Evolutionary conservation across 2,797 vertebrate species (phyloP).

Genomic region (Micromesistius poutassou): DNA sequence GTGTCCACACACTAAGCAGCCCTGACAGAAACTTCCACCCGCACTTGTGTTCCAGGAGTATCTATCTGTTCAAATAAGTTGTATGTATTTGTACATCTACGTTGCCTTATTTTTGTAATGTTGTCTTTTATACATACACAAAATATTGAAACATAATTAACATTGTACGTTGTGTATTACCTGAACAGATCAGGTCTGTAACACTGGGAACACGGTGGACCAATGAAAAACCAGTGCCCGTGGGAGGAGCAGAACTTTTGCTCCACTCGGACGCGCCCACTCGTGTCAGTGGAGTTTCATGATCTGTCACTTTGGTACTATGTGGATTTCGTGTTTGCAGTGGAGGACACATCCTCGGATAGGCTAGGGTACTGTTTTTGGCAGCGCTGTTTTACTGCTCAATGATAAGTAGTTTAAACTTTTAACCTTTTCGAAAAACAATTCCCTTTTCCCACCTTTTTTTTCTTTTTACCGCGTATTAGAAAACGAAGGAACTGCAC

Average conservation of each 20-base stretch:
- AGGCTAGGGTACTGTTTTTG: slow-evolving; percentile 38
- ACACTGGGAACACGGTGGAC: not conserved
- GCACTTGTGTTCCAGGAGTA: not conserved
- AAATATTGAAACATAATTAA: not conserved
- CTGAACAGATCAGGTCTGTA: not conserved
- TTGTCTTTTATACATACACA: not conserved
- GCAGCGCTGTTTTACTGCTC: not conserved
- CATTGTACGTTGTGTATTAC: not conserved
- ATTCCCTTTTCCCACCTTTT: not conserved
- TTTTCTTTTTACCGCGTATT: not conserved
- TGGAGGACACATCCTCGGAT: not conserved
- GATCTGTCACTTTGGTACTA: slow-evolving; percentile 61
- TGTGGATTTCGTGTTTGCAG: slow-evolving; percentile 33
- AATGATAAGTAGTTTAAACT: not conserved
- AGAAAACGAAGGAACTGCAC: not conserved
- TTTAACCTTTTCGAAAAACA: not conserved
- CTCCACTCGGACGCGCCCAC: slow-evolving; percentile 26
- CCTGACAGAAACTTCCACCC: not conserved
- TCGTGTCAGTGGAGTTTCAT: slow-evolving; percentile 68
- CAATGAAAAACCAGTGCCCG: not conserved
- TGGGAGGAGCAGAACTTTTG: not conserved
- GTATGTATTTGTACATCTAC: not conserved
- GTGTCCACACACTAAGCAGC: not conserved
- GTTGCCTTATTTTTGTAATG: not conserved
- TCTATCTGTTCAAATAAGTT: not conserved